Evolutionary conservation across 2,888 invertebrate genomes (phyloP).

Genomic region (Ditula angustiorana): DNA sequence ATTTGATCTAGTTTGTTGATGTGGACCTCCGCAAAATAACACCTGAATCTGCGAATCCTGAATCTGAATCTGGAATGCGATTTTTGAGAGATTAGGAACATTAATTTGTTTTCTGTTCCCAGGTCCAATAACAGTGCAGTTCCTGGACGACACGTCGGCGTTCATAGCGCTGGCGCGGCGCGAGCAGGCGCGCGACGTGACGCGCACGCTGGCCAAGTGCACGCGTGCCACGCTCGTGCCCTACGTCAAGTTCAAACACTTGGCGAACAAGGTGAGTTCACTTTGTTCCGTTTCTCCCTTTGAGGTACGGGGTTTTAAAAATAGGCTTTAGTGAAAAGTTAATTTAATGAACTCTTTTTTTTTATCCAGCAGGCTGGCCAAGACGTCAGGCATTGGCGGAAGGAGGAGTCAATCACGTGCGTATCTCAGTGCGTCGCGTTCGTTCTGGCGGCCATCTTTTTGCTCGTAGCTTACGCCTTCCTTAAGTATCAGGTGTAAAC

Average conservation of each 20-base stretch:
- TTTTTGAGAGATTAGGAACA: too few relatives aligned
- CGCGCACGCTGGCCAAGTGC: constrained; percentile 75
- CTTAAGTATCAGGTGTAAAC: not conserved
- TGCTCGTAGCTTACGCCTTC: constrained; percentile 3
- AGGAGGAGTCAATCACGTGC: constrained; percentile 38
- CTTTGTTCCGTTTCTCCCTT: too few relatives aligned
- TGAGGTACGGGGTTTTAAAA: too few relatives aligned
- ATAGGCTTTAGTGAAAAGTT: too few relatives aligned
- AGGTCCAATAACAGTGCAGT: constrained; percentile 73
- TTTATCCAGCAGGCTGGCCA: constrained; percentile 26
- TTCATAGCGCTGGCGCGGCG: constrained; percentile 88
- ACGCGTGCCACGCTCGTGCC: constrained; percentile 70
- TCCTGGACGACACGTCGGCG: constrained; percentile 88
- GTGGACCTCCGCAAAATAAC: too few relatives aligned
- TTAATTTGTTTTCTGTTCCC: too few relatives aligned
- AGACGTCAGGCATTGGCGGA: constrained; percentile 38
- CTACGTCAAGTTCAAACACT: constrained; percentile 73
- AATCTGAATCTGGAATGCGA: too few relatives aligned
- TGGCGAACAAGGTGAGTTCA: constrained; percentile 48
- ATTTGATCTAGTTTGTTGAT: too few relatives aligned
- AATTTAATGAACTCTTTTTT: not conserved
- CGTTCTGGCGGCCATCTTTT: not conserved
- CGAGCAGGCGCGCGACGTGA: constrained; percentile 85
- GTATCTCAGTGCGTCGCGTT: constrained; percentile 25
- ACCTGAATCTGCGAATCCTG: too few relatives aligned